Base-by-base conservation (phyloP, 2,113 vertebrate species). In the Notothenia rossii region DNA sequence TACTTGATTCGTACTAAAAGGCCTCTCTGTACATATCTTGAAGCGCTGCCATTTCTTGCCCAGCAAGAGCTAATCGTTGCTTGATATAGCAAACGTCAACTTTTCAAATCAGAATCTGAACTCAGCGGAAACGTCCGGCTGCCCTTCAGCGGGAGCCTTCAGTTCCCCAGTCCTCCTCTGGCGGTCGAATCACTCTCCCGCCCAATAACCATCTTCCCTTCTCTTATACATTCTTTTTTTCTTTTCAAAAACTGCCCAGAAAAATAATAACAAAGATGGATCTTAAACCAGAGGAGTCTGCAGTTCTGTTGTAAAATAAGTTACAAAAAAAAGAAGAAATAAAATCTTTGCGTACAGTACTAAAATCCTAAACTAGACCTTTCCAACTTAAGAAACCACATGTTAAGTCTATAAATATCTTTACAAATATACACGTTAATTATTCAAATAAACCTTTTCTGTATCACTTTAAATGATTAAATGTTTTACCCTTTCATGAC, bases 371-470 rank as follows among this genome's bases (percentile, higher is more conserved):
- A 90, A 87, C 93, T 94, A 94, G 82, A 94, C 92, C 92, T 95
- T 95, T 94, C 88, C 85, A 95, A 91, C 91, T 88, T 66, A 94
- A 91, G 93, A 95, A 40, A 95, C 95, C 93, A 94, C 96, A 95
- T 96, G 95, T 96, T 97, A 96, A 89, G 94, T 94, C 94, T 97
- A 98, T 98, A 98, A 98, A 98, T 97, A 99, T 94, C 96, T 98
- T 98, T 97, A 98, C 97, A 98, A 97, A 98, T 97, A 97, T 96
- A 97, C 97, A 98, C 55, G 94, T 96, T 97, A 96, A 96, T 93
- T 89, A 91, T 84, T 95, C 93, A 95, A 94, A 95, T 95, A 97
- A 96, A 95, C 86, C 89, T 89, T 96, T 92, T 96, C 95, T 95
- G 92, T 94, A 94, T 95, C 93, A 94, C 93, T 94, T 95, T 87